These are phyloP conservation scores for Hippocampus kuda DNA, from an alignment of 2,797 vertebrate species.

Conservation along the genomic window DNA sequence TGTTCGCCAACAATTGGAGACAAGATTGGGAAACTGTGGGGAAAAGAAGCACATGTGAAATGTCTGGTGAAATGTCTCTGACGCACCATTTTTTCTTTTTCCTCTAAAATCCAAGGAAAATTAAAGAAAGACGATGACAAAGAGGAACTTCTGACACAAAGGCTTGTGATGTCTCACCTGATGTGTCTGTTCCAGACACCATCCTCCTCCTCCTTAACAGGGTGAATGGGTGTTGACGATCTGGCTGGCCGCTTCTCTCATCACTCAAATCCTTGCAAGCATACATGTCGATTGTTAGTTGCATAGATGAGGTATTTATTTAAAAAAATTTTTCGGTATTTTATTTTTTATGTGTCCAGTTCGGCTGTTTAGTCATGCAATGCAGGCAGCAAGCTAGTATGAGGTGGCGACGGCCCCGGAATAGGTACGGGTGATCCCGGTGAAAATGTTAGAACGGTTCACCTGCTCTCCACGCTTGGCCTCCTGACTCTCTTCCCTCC, in stretches of 20 bases:
- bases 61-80: not conserved
- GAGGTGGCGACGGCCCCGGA: too few relatives aligned
- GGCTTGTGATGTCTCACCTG: constrained; percentile 34
- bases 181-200: constrained; percentile 19
- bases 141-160: not conserved
- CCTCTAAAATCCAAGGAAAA: not conserved
- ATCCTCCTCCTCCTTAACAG: constrained; percentile 41
- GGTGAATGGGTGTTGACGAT: not conserved
- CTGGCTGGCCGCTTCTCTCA: constrained; percentile 14
- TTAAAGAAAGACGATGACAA: not conserved
- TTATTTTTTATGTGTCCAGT: too few relatives aligned
- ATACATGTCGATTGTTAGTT: too few relatives aligned
- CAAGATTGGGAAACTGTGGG: constrained; percentile 76
- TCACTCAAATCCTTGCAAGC: constrained; percentile 30
- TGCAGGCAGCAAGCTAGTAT: too few relatives aligned
- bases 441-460: constrained; percentile 13
- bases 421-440: not conserved
- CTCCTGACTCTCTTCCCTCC: constrained; percentile 51
- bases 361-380: not conserved
- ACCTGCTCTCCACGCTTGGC: constrained; percentile 42
- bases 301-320: too few relatives aligned
- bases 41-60: not conserved
- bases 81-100: not conserved
- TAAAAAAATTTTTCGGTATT: too few relatives aligned
- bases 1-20: constrained; percentile 84